These are phyloP conservation scores for Drosophila yooni DNA, from an alignment of 2,888 invertebrate species.

Conservation along the genomic window DNA sequence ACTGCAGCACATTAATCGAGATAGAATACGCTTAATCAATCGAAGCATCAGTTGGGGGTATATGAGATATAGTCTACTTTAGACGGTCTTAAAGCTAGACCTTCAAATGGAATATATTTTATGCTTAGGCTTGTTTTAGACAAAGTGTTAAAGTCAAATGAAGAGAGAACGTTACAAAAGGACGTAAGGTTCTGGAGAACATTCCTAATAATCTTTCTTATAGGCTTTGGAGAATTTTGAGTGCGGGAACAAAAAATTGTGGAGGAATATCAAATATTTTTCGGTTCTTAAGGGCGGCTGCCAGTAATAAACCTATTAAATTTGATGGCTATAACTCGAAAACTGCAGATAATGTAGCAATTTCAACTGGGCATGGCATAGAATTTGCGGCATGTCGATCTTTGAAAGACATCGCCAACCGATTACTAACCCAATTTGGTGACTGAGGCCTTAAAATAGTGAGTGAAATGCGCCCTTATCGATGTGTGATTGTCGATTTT, in stretches of 20 bases:
- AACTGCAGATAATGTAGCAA: not conserved
- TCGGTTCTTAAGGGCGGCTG: not conserved
- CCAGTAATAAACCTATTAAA: not conserved
- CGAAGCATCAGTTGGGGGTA: too few relatives aligned
- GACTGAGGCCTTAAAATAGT: rapidly evolving
- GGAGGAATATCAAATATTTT: not conserved
- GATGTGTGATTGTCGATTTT: too few relatives aligned
- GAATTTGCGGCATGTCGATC: not conserved
- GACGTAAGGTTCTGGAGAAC: not conserved
- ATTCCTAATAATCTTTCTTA: not conserved
- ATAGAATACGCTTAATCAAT: not conserved
- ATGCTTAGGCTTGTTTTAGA: not conserved
- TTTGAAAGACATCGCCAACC: not conserved
- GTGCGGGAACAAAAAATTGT: rapidly evolving
- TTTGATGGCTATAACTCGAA: not conserved
- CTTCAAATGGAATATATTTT: not conserved
- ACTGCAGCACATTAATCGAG: too few relatives aligned
- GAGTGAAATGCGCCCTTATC: not conserved
- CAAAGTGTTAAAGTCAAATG: not conserved
- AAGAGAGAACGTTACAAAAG: not conserved
- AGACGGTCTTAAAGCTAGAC: not conserved
- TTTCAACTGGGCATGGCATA: not conserved
- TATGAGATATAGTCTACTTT: not conserved
- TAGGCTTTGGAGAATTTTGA: too few relatives aligned
- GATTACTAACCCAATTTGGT: not conserved